Conservation (phyloP, 2,113 vertebrate genomes). For the Campylomormyrus numenius region DNA sequence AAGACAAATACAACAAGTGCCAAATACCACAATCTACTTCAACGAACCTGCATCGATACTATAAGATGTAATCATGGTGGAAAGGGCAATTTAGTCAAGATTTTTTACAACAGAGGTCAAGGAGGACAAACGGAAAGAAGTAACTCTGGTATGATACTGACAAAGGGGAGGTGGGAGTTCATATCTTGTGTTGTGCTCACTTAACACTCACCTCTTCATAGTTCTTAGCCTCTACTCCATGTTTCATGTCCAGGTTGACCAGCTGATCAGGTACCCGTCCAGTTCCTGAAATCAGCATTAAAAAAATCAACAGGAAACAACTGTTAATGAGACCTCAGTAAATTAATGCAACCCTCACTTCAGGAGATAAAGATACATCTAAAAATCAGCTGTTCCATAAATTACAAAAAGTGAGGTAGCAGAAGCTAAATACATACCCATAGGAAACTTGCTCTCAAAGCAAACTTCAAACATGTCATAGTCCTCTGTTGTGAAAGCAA, state of each 20-base stretch:
- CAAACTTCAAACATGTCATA: conserved; percentile 99
- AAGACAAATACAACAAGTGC: not conserved
- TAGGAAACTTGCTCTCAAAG: conserved; percentile 90
- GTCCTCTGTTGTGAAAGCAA: conserved; percentile 97
- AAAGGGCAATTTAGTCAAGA: not conserved
- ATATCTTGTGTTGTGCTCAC: not conserved
- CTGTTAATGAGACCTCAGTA: not conserved
- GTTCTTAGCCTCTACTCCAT: conserved; percentile 97
- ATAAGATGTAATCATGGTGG: not conserved
- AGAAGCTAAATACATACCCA: conserved; percentile 61
- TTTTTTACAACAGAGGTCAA: not conserved
- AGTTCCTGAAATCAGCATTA: conserved; percentile 70
- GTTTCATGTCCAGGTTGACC: conserved; percentile 95
- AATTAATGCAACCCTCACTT: not conserved
- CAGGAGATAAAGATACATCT: not conserved
- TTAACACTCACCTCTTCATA: conserved; percentile 82
- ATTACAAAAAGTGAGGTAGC: not conserved
- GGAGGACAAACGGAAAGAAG: not conserved
- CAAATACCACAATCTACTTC: not conserved
- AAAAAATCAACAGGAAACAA: conserved; percentile 28
- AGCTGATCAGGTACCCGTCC: conserved; percentile 92
- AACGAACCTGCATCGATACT: not conserved
- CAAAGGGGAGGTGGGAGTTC: not conserved
- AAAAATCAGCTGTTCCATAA: not conserved
- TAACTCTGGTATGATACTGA: not conserved